Percentiles rank a stretch among this genome's conserved stretches.
These are phyloP conservation scores for Pararge aegeria DNA, from an alignment of 1,140 invertebrate genomes.

Conservation along the genomic window DNA sequence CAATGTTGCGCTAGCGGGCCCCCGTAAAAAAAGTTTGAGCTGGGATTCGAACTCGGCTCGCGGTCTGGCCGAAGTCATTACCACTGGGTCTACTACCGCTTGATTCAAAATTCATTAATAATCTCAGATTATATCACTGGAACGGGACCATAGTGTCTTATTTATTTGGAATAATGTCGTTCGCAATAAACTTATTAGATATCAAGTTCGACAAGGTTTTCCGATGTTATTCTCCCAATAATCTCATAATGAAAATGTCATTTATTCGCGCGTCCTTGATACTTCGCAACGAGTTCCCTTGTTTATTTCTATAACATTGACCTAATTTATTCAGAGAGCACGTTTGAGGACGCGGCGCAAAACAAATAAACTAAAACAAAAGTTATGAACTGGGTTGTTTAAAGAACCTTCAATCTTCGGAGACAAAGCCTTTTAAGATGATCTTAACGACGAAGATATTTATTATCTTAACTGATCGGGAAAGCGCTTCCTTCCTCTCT, in stretches of 20 bases:
- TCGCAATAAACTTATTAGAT: neutral
- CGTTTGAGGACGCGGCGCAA: conserved; percentile 9
- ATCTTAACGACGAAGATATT: conserved; percentile 26
- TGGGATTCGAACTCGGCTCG: too few relatives aligned
- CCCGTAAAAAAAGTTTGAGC: too few relatives aligned
- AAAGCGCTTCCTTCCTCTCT: conserved; percentile 17
- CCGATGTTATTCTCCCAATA: neutral
- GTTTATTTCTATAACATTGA: conserved; percentile 23
- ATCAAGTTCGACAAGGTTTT: neutral
- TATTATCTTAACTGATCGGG: conserved; percentile 21
- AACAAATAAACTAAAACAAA: conserved; percentile 15
- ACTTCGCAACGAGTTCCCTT: neutral
- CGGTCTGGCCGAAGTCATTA: too few relatives aligned
- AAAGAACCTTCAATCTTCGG: conserved; percentile 16
- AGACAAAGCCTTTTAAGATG: conserved; percentile 21
- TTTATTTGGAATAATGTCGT: neutral
- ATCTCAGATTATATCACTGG: too few relatives aligned
- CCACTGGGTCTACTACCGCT: too few relatives aligned
- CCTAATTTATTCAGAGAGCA: conserved; percentile 18
- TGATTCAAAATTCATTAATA: too few relatives aligned
- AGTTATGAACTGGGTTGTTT: conserved; percentile 22
- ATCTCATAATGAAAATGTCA: conserved; percentile 2
- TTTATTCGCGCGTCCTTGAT: conserved; percentile 8
- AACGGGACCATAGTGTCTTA: too few relatives aligned
- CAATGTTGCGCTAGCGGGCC: too few relatives aligned